Conservation (phyloP, 2,888 invertebrate genomes). For the Dryococelus australis region DNA sequence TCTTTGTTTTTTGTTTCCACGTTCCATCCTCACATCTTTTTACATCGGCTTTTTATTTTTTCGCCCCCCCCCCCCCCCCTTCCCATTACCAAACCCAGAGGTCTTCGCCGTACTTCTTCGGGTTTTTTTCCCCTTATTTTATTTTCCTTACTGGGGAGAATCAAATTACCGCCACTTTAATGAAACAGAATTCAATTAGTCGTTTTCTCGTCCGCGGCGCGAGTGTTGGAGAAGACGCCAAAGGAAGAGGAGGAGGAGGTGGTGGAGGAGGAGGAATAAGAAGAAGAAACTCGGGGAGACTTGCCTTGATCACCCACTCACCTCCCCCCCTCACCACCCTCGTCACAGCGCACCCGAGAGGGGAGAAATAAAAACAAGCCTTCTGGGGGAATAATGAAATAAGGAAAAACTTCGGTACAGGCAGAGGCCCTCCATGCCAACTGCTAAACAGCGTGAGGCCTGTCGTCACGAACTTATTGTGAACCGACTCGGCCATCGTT, state of each 20-base stretch:
- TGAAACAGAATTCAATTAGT: constrained; percentile 46
- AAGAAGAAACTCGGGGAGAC: neutral
- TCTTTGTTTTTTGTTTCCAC: neutral
- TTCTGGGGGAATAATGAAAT: neutral
- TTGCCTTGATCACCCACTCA: constrained; percentile 12
- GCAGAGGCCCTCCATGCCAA: neutral
- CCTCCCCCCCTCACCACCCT: constrained; percentile 22
- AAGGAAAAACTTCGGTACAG: neutral
- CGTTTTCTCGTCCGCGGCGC: constrained; percentile 41
- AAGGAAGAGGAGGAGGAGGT: too few relatives aligned
- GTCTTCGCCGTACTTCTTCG: neutral
- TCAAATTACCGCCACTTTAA: constrained; percentile 46
- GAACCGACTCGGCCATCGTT: too few relatives aligned
- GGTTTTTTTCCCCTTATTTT: neutral
- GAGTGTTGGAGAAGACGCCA: too few relatives aligned
- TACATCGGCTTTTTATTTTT: constrained; percentile 25
- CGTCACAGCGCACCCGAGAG: neutral
- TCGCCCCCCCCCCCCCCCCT: neutral
- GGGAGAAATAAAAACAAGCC: neutral
- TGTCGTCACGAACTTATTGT: too few relatives aligned
- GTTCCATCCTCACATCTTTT: constrained; percentile 10
- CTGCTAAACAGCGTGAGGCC: neutral
- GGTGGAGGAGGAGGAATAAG: neutral
- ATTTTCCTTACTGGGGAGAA: constrained; percentile 36
- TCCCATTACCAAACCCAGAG: too few relatives aligned